These are phyloP conservation scores for Salminus brasiliensis DNA, from an alignment of 2,113 vertebrate species.

Conservation along the genomic window DNA sequence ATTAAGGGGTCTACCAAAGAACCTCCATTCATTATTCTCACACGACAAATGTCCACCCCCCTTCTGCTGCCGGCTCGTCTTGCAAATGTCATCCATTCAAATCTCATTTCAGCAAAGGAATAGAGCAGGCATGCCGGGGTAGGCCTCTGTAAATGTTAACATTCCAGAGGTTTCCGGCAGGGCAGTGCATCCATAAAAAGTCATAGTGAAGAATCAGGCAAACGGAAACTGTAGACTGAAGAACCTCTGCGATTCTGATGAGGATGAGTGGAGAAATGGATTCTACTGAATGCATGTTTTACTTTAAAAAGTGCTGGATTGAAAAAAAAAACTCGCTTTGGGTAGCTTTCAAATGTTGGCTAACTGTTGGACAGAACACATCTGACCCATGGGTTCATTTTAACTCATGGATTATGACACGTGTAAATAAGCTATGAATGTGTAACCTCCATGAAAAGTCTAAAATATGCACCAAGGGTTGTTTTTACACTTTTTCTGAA, in stretches of 20 bases:
- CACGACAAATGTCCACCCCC: not conserved
- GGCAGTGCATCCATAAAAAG: slow-evolving; percentile 11
- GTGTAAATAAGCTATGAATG: too few relatives aligned
- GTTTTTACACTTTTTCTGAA: too few relatives aligned
- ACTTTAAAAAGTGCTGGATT: too few relatives aligned
- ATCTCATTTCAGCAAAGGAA: not conserved
- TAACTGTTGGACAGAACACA: too few relatives aligned
- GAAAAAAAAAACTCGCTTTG: too few relatives aligned
- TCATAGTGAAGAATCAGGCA: not conserved
- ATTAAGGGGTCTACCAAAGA: not conserved
- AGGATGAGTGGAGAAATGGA: not conserved
- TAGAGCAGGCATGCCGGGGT: not conserved
- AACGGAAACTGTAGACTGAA: not conserved
- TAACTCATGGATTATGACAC: too few relatives aligned
- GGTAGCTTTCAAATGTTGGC: too few relatives aligned
- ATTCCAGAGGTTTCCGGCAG: not conserved
- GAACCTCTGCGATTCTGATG: not conserved
- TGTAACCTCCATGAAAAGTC: too few relatives aligned
- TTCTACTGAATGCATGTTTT: not conserved
- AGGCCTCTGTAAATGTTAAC: slow-evolving; percentile 27
- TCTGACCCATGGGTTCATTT: too few relatives aligned
- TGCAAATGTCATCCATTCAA: slow-evolving; percentile 30
- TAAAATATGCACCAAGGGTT: too few relatives aligned
- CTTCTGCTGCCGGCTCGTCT: not conserved
- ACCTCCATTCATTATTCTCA: not conserved